Base-by-base conservation (phyloP, 1,140 invertebrate species). In the Muscidifurax raptorellus region DNA sequence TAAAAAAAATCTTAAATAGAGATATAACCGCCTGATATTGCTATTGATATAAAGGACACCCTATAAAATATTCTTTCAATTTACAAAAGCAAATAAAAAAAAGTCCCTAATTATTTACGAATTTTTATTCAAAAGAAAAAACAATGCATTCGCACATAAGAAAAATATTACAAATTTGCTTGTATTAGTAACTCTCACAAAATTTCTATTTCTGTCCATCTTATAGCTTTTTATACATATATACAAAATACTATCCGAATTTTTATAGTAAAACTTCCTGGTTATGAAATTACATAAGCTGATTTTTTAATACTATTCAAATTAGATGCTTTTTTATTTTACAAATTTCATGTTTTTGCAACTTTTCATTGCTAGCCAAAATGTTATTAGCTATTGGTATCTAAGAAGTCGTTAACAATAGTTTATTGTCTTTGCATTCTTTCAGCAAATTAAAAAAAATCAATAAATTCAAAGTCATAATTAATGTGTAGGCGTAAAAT, bases 41-140 rank as follows among this genome's bases (percentile, higher is more conserved):
- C 30, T 75, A 22, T 76, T 40, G 67, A 64, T 28, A 69, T 47
- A 59, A 66, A 82, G 72, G n/a, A 77, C 74, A 82, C 81, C 36
- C 74, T 25, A 40, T 67, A 75, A 82, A 82, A 40, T 36, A 2
- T 36, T 25, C 13, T 32, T 32, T 80, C 9, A 3, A 66, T 66
- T 79, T 36, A 13, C 1, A 77, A 64, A 32, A 64, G 32, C 22
- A 1, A 12, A 40, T 13, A 27, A 28, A 25, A 69, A 59, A 59
- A 22, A 22, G 52, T 59, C 15, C 15, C 9, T 69, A 69, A 18
- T 80, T n/a, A 66, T 25, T n/a, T 44, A 36, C 6, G 52, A 59
- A 22, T 59, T 59, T 59, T 59, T 36, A 36, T 36, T 36, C 5
- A 36, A 22, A 59, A 59, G 4, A 59, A 18, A 22, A 6, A 59